These are phyloP conservation scores for Linurgus olivaceus DNA, from an alignment of 2,797 vertebrate genomes.

Conservation along the genomic window DNA sequence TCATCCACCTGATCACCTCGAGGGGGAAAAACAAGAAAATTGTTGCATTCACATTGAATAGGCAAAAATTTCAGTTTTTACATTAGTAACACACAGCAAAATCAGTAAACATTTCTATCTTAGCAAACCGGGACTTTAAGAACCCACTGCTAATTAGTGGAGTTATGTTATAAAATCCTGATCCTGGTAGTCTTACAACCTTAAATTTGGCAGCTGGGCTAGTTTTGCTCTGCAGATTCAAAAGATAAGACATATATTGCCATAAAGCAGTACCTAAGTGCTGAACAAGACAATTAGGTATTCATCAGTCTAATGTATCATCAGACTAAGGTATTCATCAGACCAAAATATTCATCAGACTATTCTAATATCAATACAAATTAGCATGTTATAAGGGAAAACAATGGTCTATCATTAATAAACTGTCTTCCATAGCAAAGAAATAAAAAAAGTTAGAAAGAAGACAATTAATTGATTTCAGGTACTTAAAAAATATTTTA, in stretches of 20 bases:
- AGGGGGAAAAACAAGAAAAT: fast-evolving
- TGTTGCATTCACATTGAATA: neutral
- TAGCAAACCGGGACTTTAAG: neutral
- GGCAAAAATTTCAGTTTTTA: neutral
- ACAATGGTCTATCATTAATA: neutral
- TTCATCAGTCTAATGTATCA: neutral
- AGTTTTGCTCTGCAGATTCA: neutral
- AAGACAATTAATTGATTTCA: neutral
- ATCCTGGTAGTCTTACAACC: neutral
- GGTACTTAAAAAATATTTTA: neutral
- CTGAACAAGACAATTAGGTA: neutral
- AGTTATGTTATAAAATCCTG: neutral
- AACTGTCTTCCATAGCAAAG: neutral
- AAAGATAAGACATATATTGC: neutral
- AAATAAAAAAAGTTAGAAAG: neutral
- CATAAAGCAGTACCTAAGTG: neutral
- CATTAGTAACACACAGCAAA: neutral
- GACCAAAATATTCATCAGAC: neutral
- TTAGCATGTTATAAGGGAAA: neutral
- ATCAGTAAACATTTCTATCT: neutral
- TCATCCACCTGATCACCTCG: neutral
- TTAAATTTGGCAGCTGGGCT: neutral
- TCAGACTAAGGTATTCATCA: neutral
- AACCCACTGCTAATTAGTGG: neutral
- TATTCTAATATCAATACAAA: neutral